Percentiles rank a stretch among this genome's conserved stretches.
phyloP scores from a whole-genome alignment of 2,797 vertebrate genomes.

The Lepilemur septentrionalis region DNA sequence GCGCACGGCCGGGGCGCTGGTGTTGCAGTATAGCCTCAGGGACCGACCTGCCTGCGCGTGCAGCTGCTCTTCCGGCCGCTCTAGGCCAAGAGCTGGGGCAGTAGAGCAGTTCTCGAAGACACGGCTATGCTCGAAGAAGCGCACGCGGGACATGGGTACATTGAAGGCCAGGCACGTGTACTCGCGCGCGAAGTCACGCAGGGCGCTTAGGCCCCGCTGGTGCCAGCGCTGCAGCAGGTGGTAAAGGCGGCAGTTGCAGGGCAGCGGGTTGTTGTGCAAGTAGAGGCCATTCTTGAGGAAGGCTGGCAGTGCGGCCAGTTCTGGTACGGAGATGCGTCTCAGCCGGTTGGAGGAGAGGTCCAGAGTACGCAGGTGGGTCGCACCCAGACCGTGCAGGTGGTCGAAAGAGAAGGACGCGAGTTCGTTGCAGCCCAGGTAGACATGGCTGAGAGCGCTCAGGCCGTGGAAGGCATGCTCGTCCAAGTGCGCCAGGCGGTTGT shows the following conservation, averaged over 20 bases:
- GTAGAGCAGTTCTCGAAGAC: conserved; percentile 90
- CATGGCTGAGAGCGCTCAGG: conserved; percentile 86
- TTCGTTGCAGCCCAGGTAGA: conserved; percentile 94
- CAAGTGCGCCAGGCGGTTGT: conserved; percentile 89
- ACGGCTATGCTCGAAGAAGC: conserved; percentile 88
- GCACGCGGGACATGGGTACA: conserved; percentile 85
- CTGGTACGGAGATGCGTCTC: conserved; percentile 85
- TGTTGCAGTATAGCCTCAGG: conserved; percentile 88
- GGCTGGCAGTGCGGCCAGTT: conserved; percentile 85
- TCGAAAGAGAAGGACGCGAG: conserved; percentile 93
- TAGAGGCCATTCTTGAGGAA: conserved; percentile 91
- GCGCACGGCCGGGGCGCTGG: conserved; percentile 77
- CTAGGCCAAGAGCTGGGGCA: conserved; percentile 55
- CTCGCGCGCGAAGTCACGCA: conserved; percentile 88
- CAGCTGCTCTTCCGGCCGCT: conserved; percentile 76
- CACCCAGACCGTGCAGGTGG: conserved; percentile 86
- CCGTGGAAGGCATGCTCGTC: conserved; percentile 87
- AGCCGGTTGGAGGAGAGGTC: conserved; percentile 95
- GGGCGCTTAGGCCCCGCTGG: conserved; percentile 85
- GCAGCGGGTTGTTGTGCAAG: conserved; percentile 94
- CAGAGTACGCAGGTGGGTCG: conserved; percentile 87
- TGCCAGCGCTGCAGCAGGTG: conserved; percentile 90
- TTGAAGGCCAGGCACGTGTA: conserved; percentile 90
- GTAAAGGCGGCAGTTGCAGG: conserved; percentile 92
- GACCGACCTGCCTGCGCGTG: conserved; percentile 80